Base-by-base conservation (phyloP, 23 tunicate genomes). In the Halocynthia roretzi region DNA sequence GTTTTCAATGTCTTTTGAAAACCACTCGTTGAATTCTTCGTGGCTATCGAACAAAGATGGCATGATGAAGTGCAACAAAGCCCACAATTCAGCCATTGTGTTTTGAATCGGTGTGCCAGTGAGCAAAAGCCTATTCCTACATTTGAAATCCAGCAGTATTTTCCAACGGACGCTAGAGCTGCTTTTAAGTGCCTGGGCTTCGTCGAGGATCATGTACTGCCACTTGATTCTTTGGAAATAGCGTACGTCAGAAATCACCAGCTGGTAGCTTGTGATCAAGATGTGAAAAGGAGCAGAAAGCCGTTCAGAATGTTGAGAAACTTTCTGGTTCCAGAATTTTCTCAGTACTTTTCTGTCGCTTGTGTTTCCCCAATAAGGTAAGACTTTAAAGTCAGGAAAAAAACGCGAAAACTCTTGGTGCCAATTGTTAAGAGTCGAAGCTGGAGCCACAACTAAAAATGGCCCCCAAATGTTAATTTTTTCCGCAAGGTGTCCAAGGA, bases 81-180 rank as follows among this genome's bases (percentile, higher is more conserved):
- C 87, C 95, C 95, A 88, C 53, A 88, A 76, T 84, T 88, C 95
- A 56, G 95, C 87, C 95, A 88, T 88, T 50, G 95, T 83, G 56
- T 88, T 88, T 75, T 88, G 95, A 51, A 88, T 74, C 0, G 95
- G 95, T 17, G 95, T 88, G 8, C 95, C 95, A 71, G 95, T 88
- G 15, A 88, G 60, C 15, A 88, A 68, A 5, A 88, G 64, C 8
- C 95, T 76, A 58, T 88, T 88, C 31, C 95, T 64, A 66, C 95
- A 88, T 11, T 83, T 83, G 60, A 88, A 88, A 14, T 88, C 87
- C 52, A 88, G 71, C 56, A 88, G 61, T 55, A 86, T 80, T 63
- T 80, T 73, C 95, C 95, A 88, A 6, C 95, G 81, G 12, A 79
- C 76, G 64, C 95, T 88, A 76, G 58, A 67, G 44, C 82, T 76